Base-by-base conservation (phyloP, 2,113 vertebrate genomes). In the Uropsilus gracilis region DNA sequence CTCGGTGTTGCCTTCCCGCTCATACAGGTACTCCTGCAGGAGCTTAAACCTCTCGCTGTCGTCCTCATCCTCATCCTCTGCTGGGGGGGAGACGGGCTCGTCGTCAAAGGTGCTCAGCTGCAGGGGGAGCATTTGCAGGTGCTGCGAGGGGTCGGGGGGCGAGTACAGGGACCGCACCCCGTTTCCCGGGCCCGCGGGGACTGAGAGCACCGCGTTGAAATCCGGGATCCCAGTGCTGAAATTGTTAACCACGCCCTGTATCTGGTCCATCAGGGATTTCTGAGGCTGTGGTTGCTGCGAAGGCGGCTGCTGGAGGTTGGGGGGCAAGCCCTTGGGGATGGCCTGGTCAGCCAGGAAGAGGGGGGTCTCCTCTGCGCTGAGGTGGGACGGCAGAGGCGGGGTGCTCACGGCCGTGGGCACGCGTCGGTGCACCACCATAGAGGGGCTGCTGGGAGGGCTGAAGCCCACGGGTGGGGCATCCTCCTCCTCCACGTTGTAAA, bases 1-100 rank as follows among this genome's bases (percentile, higher is more conserved):
- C 7, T 99, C 99, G 0, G 99, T 98, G 95, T 97, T 98, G 50
- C 98, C 98, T 77, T 98, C 98, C 86, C 98, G 98, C 94, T 99
- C 98, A 0, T 98, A 99, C 96, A 99, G 97, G 0, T 99, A 99
- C 97, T 98, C 98, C 96, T 99, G 99, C 57, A 99, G 99, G 80
- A 99, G 99, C 98, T 99, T 98, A 61, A 99, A 98, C 55, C 98
- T 98, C 97, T 99, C 96, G 46, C 96, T 90, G 95, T 96, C 96
- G 10, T 97, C 96, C 4, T 99, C 97, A 46, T 98, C 99, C 20
- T 98, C 97, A 39, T 98, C 99, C 5, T 98, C 97, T 8, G 97
- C 98, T 0, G 97, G 75, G 6, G 98, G 97, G 24, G 98, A 99
- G 77, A 95, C 48, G 8, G 98, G 97, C 64, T 99, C 99, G 48